phyloP scores from a whole-genome alignment of 2,113 vertebrate genomes.

The Oplegnathus fasciatus region DNA sequence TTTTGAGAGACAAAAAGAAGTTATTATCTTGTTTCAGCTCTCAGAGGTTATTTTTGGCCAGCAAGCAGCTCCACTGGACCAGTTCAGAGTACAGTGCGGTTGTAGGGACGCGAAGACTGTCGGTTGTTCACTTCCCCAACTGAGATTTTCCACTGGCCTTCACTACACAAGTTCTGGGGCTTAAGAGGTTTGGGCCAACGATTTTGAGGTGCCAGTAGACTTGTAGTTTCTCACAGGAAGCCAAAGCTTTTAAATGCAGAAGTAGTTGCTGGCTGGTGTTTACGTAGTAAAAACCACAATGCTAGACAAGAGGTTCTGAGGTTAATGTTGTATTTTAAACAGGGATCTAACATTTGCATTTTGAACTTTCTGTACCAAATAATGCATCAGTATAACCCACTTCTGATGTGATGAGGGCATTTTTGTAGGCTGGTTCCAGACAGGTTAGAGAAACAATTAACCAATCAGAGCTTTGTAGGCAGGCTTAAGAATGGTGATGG shows the following conservation, averaged over 20 bases:
- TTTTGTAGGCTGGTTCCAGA: background rate
- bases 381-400: background rate
- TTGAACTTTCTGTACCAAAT: background rate
- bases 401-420: background rate
- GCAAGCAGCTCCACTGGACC: constrained; percentile 33
- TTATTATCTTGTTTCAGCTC: constrained; percentile 59
- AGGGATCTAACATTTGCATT: background rate
- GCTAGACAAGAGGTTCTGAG: background rate
- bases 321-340: background rate
- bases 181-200: constrained; percentile 11
- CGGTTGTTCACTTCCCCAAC: constrained; percentile 17
- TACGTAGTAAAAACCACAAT: background rate
- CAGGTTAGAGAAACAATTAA: background rate
- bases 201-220: constrained; percentile 28
- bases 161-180: background rate
- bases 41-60: constrained; percentile 60
- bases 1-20: constrained; percentile 46
- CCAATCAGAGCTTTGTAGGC: background rate
- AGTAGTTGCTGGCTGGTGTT: background rate
- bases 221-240: constrained; percentile 14
- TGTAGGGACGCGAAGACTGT: constrained; percentile 6
- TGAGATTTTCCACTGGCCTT: constrained; percentile 46
- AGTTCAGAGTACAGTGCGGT: constrained; percentile 32
- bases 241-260: background rate
- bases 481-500: background rate